Percentiles rank a stretch among this genome's conserved stretches.
phyloP scores from a whole-genome alignment of 2,797 vertebrate genomes.

The Aeoliscus strigatus region DNA sequence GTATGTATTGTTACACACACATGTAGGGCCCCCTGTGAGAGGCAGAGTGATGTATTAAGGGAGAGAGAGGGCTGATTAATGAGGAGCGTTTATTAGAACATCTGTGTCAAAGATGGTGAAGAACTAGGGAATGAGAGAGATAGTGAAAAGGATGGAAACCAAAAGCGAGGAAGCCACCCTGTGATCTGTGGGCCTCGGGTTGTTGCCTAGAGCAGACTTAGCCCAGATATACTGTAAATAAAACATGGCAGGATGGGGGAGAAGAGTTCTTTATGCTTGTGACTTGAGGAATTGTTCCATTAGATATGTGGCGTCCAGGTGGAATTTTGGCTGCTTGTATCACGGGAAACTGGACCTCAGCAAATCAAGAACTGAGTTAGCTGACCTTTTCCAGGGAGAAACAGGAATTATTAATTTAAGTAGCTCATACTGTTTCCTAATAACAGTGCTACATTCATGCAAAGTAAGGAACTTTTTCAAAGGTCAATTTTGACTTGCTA shows the following conservation, averaged over 20 bases:
- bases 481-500: constrained; percentile 32
- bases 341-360: too few relatives aligned
- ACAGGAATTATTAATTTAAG: too few relatives aligned
- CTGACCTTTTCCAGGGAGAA: too few relatives aligned
- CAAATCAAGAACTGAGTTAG: too few relatives aligned
- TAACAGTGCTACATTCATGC: too few relatives aligned
- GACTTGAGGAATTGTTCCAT: constrained; percentile 26
- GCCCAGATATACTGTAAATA: constrained; percentile 71
- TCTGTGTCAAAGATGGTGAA: constrained; percentile 79
- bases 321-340: too few relatives aligned
- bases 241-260: constrained; percentile 61
- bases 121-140: constrained; percentile 39
- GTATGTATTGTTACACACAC: constrained; percentile 49
- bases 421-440: too few relatives aligned
- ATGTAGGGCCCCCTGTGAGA: constrained; percentile 63
- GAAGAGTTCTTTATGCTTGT: constrained; percentile 51
- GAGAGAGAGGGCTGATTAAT: constrained; percentile 80
- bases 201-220: constrained; percentile 57
- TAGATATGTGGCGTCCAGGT: too few relatives aligned
- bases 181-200: constrained; percentile 54
- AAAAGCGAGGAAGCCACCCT: constrained; percentile 23
- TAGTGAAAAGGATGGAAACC: constrained; percentile 11
- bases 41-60: constrained; percentile 73
- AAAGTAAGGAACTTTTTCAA: constrained; percentile 26
- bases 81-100: constrained; percentile 80